Conservation (phyloP, 2,888 invertebrate species). For the Pogonocherus hispidulus region DNA sequence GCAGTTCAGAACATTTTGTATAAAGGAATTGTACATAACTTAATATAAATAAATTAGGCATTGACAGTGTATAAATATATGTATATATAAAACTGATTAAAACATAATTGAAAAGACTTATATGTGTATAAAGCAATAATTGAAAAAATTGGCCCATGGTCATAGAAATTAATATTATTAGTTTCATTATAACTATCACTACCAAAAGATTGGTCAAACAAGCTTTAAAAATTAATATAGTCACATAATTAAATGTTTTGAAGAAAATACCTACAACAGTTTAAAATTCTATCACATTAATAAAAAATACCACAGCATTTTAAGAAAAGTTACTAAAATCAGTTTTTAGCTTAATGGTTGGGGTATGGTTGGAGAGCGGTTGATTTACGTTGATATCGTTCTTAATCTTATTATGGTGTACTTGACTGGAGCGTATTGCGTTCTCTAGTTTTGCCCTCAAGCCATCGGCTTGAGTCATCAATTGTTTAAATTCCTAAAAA, state of each 20-base stretch:
- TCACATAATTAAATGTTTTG: background rate
- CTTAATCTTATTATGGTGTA: slow-evolving; percentile 71
- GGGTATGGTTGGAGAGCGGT: slow-evolving; percentile 69
- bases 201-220: slow-evolving; percentile 5
- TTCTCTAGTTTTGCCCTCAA: slow-evolving; percentile 86
- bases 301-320: background rate
- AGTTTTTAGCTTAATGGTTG: slow-evolving; percentile 92
- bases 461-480: slow-evolving; percentile 88
- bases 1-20: slow-evolving; percentile 1
- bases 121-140: slow-evolving; percentile 2
- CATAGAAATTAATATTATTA: background rate
- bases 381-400: slow-evolving; percentile 69
- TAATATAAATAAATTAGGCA: slow-evolving; percentile 11
- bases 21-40: slow-evolving; percentile 3
- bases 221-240: slow-evolving; percentile 7
- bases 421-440: slow-evolving; percentile 84
- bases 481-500: slow-evolving; percentile 85
- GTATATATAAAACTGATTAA: slow-evolving; percentile 5
- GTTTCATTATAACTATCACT: background rate
- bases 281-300: slow-evolving; percentile 18
- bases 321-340: slow-evolving; percentile 89
- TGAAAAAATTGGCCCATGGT: slow-evolving; percentile 15
- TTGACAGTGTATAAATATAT: slow-evolving; percentile 2
- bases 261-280: background rate
- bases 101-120: background rate